phyloP scores from a whole-genome alignment of 2,113 vertebrate genomes.

The Aspidoscelis tigris region DNA sequence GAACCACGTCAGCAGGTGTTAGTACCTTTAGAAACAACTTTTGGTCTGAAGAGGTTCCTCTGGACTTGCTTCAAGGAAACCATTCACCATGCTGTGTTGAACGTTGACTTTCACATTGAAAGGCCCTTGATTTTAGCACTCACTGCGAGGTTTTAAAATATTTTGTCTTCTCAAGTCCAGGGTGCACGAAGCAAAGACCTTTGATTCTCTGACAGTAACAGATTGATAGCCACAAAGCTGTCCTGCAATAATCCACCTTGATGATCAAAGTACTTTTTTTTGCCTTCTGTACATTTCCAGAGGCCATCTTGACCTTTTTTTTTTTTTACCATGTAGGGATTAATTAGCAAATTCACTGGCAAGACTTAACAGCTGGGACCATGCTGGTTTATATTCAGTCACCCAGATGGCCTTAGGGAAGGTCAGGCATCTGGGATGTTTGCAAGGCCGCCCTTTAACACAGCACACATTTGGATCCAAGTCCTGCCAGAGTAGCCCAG shows the following conservation, averaged over 20 bases:
- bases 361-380: background rate
- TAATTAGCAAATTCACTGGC: slow-evolving; percentile 20
- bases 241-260: background rate
- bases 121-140: background rate
- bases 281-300: background rate
- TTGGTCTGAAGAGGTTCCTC: background rate
- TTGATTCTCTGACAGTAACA: background rate
- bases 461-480: background rate
- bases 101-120: background rate
- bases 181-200: background rate
- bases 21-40: too few species aligned
- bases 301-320: background rate
- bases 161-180: background rate
- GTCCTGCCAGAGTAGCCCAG: background rate
- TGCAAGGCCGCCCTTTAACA: background rate
- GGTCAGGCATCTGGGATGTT: background rate
- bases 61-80: background rate
- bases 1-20: too few species aligned
- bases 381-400: background rate
- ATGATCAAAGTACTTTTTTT: background rate
- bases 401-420: background rate
- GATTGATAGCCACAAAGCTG: background rate
- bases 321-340: background rate
- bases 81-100: too few species aligned
- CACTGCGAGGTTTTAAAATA: background rate